Percentiles rank a stretch among this genome's conserved stretches.
phyloP scores from a whole-genome alignment of 1,140 invertebrate genomes.

The Calephelis virginiensis region DNA sequence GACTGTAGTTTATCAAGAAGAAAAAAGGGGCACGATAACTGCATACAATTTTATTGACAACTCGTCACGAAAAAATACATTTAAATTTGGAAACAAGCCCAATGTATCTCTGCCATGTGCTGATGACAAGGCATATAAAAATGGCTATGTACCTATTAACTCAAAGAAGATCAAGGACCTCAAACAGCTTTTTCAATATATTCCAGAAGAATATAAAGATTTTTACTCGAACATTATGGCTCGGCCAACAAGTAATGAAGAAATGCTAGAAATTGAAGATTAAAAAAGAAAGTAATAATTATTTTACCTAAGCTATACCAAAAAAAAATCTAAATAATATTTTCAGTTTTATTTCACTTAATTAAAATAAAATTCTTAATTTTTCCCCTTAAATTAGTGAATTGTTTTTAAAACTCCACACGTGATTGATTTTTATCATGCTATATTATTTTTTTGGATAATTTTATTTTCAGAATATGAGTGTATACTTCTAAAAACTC shows the following conservation, averaged over 20 bases:
- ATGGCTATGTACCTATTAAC: constrained; percentile 4
- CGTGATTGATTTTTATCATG: no score
- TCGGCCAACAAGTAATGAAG: neutral
- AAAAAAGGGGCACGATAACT: neutral
- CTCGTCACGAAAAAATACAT: constrained; percentile 6
- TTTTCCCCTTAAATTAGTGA: neutral
- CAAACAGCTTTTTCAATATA: constrained; percentile 1
- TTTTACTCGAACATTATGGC: neutral
- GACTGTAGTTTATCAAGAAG: no score
- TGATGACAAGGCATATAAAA: constrained; percentile 3
- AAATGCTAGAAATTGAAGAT: constrained; percentile 5
- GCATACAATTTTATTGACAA: constrained; percentile 4
- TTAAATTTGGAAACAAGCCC: constrained; percentile 5
- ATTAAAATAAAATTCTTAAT: neutral
- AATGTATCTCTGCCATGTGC: constrained; percentile 1
- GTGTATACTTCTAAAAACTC: no score
- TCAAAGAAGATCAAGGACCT: constrained; percentile 2
- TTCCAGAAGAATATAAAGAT: constrained; percentile 10
- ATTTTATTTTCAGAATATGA: no score
- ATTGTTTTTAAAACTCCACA: neutral
- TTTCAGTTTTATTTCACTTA: neutral
- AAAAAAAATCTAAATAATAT: neutral
- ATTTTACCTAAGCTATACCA: neutral
- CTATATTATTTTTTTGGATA: no score
- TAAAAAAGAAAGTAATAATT: neutral